A percentile compares a stretch with the other conserved stretches of the same genome.
Conservation (phyloP, 2,113 vertebrate genomes). For the Leptocoma aspasia region DNA sequence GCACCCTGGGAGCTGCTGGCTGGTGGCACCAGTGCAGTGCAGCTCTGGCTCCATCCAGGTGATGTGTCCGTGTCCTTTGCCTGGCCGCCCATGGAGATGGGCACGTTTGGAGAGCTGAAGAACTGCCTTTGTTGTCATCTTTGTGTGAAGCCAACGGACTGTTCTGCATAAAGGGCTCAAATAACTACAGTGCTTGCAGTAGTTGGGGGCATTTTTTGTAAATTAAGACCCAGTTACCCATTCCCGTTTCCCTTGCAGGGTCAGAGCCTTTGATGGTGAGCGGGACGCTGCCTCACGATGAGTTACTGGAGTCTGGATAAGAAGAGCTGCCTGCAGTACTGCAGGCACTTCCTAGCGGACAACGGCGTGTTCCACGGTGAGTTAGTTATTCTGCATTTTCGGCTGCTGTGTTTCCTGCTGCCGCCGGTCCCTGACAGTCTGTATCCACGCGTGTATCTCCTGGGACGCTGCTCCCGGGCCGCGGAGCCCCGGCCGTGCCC, state of each 20-base stretch:
- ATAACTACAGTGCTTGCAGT: background rate
- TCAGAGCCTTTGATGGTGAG: slow-evolving; percentile 62
- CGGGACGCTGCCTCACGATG: slow-evolving; percentile 68
- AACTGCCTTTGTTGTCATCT: fast-evolving
- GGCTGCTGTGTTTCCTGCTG: fast-evolving
- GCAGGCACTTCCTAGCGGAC: slow-evolving; percentile 90
- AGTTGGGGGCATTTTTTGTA: background rate
- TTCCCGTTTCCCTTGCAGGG: slow-evolving; percentile 22
- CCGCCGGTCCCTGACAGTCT: fast-evolving
- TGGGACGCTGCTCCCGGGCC: background rate
- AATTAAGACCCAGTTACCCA: background rate
- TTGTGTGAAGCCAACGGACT: background rate
- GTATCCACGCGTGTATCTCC: fast-evolving
- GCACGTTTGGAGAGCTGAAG: fast-evolving
- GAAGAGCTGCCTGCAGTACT: slow-evolving; percentile 82
- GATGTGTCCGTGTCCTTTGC: background rate
- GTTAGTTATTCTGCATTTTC: fast-evolving
- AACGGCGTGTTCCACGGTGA: slow-evolving; percentile 91
- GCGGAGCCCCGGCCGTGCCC: background rate
- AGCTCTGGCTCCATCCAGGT: fast-evolving
- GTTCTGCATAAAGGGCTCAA: background rate
- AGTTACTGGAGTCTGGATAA: slow-evolving; percentile 81
- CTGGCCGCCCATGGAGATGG: background rate
- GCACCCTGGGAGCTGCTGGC: background rate
- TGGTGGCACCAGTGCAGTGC: background rate